Evolutionary conservation across 2,113 vertebrate genomes (phyloP), one percentile per base, ranked within the genome.

Genomic region (Eulacestoma nigropectus): DNA sequence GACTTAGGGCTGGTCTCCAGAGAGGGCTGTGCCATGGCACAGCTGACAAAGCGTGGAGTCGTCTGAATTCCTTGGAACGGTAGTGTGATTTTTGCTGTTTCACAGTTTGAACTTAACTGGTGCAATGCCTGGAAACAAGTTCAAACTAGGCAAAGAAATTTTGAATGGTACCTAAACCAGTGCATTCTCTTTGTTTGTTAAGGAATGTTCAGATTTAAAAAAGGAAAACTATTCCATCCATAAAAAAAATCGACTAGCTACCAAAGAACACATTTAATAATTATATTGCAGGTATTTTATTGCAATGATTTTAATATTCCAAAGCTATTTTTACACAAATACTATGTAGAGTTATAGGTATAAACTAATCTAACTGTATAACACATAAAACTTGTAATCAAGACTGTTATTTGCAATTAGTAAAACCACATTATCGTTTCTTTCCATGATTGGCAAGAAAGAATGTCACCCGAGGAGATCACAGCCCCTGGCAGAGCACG

Each of bases 171-270:
- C 98, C 98, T 98, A 98, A 98, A 98, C 97, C 97, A 98, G 98
- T 99, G 99, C 99, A 99, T 99, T 99, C 99, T 99, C 99, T 99
- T 99, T 98, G 98, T 98, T 98, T 99, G 98, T 98, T 98, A 98
- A 98, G 98, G 97, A 98, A 97, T 98, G 96, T 97, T 96, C 97
- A 98, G 97, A 96, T 96, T 97, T 96, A 87, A 96, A 97, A 97
- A 97, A 97, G 97, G 97, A 97, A 96, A 97, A 97, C 96, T 96
- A 98, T 97, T 96, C 96, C 98, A 97, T 97, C 97, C 97, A 98
- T 97, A 33, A 53, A 69, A 68, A 97, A 96, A 97, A 95, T 97
- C 96, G 64, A 97, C 95, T 98, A 98, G 97, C 97, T 98, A 98
- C 98, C 98, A 98, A 98, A 98, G 98, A 98, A 98, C 97, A 98